phyloP scores from a whole-genome alignment of 2,113 vertebrate genomes.

The Dasyurus viverrinus region DNA sequence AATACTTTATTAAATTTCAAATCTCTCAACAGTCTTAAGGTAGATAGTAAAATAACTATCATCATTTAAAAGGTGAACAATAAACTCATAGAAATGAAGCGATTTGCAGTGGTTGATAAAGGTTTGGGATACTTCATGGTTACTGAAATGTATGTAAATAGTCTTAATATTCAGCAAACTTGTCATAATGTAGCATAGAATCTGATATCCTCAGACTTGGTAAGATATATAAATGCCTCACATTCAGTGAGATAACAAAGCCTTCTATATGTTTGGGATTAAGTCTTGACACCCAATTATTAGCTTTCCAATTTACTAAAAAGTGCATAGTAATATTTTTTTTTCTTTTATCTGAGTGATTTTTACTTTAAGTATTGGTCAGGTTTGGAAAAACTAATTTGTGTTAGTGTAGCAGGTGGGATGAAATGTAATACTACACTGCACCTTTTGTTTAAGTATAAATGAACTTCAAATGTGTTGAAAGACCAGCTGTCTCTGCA shows the following conservation, averaged over 20 bases:
- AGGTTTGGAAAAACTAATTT: constrained; percentile 25
- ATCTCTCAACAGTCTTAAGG: not conserved
- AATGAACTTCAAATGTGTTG: constrained; percentile 31
- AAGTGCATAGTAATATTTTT: constrained; percentile 17
- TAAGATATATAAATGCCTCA: constrained; percentile 30
- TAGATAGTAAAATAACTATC: not conserved
- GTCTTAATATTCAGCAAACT: constrained; percentile 31
- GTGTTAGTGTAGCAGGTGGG: constrained; percentile 39
- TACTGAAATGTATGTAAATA: constrained; percentile 16
- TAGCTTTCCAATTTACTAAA: constrained; percentile 24
- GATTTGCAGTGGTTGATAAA: not conserved
- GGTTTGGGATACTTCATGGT: not conserved
- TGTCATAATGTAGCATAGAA: not conserved
- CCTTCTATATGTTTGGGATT: not conserved
- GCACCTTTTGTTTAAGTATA: constrained; percentile 52
- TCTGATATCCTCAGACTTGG: not conserved
- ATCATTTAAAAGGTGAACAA: not conserved
- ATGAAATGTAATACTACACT: constrained; percentile 39
- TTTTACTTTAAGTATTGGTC: constrained; percentile 25
- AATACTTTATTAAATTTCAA: not conserved
- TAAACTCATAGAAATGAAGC: too few species aligned
- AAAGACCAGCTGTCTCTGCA: constrained; percentile 55
- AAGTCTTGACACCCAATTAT: constrained; percentile 43
- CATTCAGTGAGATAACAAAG: not conserved
- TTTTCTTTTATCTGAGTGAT: not conserved